Base-by-base conservation (phyloP, 2,888 invertebrate genomes). In the Philereme transversata region DNA sequence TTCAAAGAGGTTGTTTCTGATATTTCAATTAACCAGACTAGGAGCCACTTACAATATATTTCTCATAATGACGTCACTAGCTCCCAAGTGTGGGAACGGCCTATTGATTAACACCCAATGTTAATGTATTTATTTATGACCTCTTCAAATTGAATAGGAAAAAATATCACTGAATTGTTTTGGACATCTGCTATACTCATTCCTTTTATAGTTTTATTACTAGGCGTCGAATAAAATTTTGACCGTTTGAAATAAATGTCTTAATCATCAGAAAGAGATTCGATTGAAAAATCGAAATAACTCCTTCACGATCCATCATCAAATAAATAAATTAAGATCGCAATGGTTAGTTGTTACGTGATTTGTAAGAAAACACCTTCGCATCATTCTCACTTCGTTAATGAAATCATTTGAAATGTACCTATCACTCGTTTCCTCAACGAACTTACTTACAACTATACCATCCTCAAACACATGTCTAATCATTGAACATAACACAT, bases 61-160 rank as follows among this genome's bases (percentile, higher is more conserved):
- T 70, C 64, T 54, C 64, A 67, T 64, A 62, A 63, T 70, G 76
- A 75, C 76, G 77, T 80, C 77, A 82, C 65, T 9, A 60, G 64
- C 60, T 62, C 63, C 69, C 68, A 76, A 79, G 77, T 83, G 84
- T 87, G 86, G 84, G 86, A 86, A 86, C 77, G 65, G 73, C 68
- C 68, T 73, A 74, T 73, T 79, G 76, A 84, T 84, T 84, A 84
- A 78, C 83, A 78, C 80, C 75, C 72, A 55, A 75, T 74, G 73
- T 68, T 64, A 63, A 67, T 70, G 75, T 75, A 74, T 77, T 75
- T 73, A 73, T 80, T 81, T 78, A 82, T 80, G 73, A 71, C 70
- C 65, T 69, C 60, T 69, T 70, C 60, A 59, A 60, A 66, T 54
- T 61, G 61, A 59, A 62, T 62, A 45, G 51, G 10, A 44, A 65